Conservation (phyloP, 1,140 invertebrate genomes). For the Drosophila burlai region DNA sequence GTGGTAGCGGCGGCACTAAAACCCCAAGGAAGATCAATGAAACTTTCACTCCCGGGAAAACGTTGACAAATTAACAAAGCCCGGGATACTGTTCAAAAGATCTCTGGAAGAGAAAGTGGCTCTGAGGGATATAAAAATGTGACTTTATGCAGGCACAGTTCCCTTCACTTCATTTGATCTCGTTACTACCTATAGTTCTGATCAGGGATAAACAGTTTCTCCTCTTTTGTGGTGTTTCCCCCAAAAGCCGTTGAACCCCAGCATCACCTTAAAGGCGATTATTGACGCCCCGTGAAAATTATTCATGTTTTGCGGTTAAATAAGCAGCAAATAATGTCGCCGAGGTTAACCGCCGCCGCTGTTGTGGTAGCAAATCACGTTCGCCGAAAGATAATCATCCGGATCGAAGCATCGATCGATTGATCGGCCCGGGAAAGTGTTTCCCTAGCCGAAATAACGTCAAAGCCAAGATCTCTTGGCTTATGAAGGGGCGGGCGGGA, state of each 20-base stretch:
- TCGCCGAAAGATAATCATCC: slow-evolving; percentile 36
- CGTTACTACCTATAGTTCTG: background rate
- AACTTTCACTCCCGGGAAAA: slow-evolving; percentile 39
- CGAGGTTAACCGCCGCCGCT: slow-evolving; percentile 31
- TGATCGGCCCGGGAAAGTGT: slow-evolving; percentile 54
- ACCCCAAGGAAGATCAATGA: slow-evolving; percentile 40
- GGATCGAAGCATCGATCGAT: slow-evolving; percentile 23
- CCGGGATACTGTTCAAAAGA: slow-evolving; percentile 1
- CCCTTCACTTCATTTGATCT: background rate
- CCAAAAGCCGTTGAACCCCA: slow-evolving; percentile 1
- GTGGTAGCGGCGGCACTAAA: slow-evolving; percentile 26
- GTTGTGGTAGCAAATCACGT: slow-evolving; percentile 71
- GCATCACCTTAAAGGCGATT: slow-evolving; percentile 4
- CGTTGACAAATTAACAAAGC: slow-evolving; percentile 32
- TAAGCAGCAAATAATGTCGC: slow-evolving; percentile 58
- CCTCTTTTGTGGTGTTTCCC: too few species aligned
- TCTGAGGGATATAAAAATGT: background rate
- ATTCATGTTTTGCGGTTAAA: slow-evolving; percentile 43
- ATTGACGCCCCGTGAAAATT: slow-evolving; percentile 32
- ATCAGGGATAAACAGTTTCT: background rate
- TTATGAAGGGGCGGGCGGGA: slow-evolving; percentile 23
- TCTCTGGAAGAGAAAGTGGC: slow-evolving; percentile 29
- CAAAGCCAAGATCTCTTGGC: slow-evolving; percentile 9
- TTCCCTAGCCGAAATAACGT: slow-evolving; percentile 40
- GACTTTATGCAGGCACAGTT: slow-evolving; percentile 3